Evolutionary conservation across 2,797 vertebrate species (phyloP), one percentile per base, ranked within the genome.

Genomic region (Channa striata): DNA sequence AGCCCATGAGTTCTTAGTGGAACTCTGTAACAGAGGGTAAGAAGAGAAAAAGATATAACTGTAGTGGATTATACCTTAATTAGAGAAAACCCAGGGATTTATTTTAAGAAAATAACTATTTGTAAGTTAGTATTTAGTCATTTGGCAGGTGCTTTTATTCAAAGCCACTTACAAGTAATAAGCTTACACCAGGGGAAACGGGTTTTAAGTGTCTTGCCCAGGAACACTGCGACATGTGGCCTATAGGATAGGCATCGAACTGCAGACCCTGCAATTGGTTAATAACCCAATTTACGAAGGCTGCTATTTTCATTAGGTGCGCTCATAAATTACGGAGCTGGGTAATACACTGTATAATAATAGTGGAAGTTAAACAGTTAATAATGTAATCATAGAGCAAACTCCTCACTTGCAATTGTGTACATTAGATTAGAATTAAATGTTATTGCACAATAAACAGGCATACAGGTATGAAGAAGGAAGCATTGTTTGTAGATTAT

Each of bases 1-100:
- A 94, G 89, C 66, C 94, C 90, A 59, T 89, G 92, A 67, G 87
- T 93, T 53, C 88, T 95, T 82, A 91, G 93, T 62, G 93, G 90
- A 72, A 92, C 90, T 83, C 98, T 99, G 93, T 71, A 91, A 87
- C 52, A 68, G 49, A 61, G 72, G 21, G 34, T 20, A 30, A 82
- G 13, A 61, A 21, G 52, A 74, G 37, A 72, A 68, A 81, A 11
- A 68, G 12, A 59, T 1, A 10, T 47, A 9, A 66, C 44, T 62
- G 63, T 14, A 59, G 21, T 43, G 60, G 13, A 61, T 25, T 39
- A 59, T n/a, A 21, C 39, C n/a, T n/a, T n/a, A n/a, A n/a, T n/a
- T n/a, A n/a, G n/a, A n/a, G n/a, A n/a, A n/a, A n/a, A n/a, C n/a
- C n/a, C n/a, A n/a, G n/a, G n/a, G n/a, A n/a, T n/a, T n/a, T n/a